These are phyloP conservation scores for Amphipyra tragopoginis DNA, from an alignment of 2,888 invertebrate species.

Conservation along the genomic window DNA sequence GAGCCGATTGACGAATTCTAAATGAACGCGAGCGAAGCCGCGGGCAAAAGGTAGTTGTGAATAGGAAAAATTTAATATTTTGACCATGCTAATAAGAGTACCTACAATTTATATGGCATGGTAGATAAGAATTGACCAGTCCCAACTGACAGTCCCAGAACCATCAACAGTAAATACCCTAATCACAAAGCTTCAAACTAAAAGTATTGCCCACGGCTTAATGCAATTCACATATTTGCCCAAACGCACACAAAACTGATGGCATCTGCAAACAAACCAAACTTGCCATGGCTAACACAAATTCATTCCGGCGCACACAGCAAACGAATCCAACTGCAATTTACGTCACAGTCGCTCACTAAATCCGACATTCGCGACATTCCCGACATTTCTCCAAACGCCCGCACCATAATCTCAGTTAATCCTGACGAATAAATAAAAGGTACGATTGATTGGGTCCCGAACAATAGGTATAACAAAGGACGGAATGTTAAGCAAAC, in stretches of 20 bases:
- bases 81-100: too few relatives aligned
- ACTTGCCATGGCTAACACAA: slow-evolving; percentile 34
- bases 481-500: slow-evolving; percentile 64
- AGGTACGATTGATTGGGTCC: slow-evolving; percentile 56
- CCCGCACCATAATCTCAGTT: slow-evolving; percentile 49
- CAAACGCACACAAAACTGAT: slow-evolving; percentile 27
- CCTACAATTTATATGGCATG: too few relatives aligned
- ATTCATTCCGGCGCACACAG: slow-evolving; percentile 36
- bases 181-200: too few relatives aligned
- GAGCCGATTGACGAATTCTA: too few relatives aligned
- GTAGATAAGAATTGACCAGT: too few relatives aligned
- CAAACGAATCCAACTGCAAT: slow-evolving; percentile 42
- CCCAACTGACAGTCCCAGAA: too few relatives aligned
- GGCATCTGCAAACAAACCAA: slow-evolving; percentile 30
- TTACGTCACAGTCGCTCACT: slow-evolving; percentile 23
- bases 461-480: slow-evolving; percentile 50
- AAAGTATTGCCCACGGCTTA: background rate
- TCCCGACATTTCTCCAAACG: slow-evolving; percentile 10
- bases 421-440: slow-evolving; percentile 58
- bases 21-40: too few relatives aligned
- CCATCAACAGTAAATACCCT: too few relatives aligned
- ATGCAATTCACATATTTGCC: slow-evolving; percentile 6
- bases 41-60: too few relatives aligned
- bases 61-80: too few relatives aligned
- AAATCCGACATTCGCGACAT: slow-evolving; percentile 7